Conservation (phyloP, 2,797 vertebrate species). For the Telmatherina bonti region DNA sequence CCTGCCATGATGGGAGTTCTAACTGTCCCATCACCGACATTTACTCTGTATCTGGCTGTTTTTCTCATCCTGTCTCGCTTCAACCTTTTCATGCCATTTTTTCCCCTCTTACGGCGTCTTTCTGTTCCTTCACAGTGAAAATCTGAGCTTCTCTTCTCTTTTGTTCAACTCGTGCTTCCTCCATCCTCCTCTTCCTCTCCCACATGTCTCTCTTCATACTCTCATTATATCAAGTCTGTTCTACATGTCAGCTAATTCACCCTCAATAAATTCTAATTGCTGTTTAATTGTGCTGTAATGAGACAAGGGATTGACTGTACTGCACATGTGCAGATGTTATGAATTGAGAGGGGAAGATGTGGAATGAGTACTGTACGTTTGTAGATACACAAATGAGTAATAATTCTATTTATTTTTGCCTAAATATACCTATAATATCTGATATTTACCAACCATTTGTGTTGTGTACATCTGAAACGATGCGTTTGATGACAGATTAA, state of each 20-base stretch:
- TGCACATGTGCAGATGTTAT: constrained; percentile 58
- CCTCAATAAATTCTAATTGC: constrained; percentile 82
- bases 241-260: constrained; percentile 79
- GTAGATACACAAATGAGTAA: neutral
- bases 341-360: constrained; percentile 44
- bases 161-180: neutral
- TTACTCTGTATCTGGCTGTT: constrained; percentile 17
- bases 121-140: constrained; percentile 30
- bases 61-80: constrained; percentile 14
- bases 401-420: neutral
- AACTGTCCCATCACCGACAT: constrained; percentile 29
- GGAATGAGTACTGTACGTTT: constrained; percentile 3
- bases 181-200: constrained; percentile 5
- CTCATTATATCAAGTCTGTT: constrained; percentile 72
- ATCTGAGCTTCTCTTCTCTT: constrained; percentile 13
- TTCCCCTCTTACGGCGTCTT: neutral
- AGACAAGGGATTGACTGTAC: constrained; percentile 67
- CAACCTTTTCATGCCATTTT: constrained; percentile 20
- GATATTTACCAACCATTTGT: neutral
- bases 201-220: constrained; percentile 40
- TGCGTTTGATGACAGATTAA: constrained; percentile 26
- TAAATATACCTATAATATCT: neutral
- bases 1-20: constrained; percentile 14
- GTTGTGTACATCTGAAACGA: constrained; percentile 1
- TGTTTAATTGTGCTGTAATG: constrained; percentile 82